Evolutionary conservation across 2,113 vertebrate genomes (phyloP), one percentile per base, ranked within the genome.

Genomic region (Phyllostomus discolor): DNA sequence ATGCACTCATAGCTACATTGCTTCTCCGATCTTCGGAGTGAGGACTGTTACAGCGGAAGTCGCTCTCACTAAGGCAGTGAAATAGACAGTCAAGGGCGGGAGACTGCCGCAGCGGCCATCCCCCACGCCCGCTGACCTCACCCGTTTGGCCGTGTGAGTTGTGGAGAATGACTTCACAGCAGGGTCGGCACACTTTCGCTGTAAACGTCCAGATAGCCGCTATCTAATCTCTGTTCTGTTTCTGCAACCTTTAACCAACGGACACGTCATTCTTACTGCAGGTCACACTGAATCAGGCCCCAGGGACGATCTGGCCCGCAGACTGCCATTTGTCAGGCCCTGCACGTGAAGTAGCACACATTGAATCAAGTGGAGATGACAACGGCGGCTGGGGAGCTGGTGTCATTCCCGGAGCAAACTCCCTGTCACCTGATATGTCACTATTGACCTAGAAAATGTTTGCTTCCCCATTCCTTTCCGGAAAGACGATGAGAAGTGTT

Each of bases 151-250:
- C n/a, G 12, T 4, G 12, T 7, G 33, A 3, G 11, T 22, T 72
- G 20, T 33, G 12, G 46, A 24, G 38, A n/a, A 19, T 10, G 57
- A 5, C n/a, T 1, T 10, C 0, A 4, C 0, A 41, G 54, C 15
- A 31, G 62, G 26, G 17, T 14, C 2, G 0, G n/a, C 10, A 20
- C 41, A 48, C 10, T 1, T 80, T 43, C 54, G 5, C n/a, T 10
- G 14, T n/a, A 41, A 50, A 16, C 10, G 31, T 20, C 80, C 43
- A 17, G 43, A 22, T 2, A 19, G 54, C 17, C 15, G 2, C 6
- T 59, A 59, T 59, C 57, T 14, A 31, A 3, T 46, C 24, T 54
- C n/a, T 28, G 24, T 41, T 66, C 50, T 64, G 6, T 41, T 19
- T 76, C 50, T 9, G 20, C 48, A 7, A n/a, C 35, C 81, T 48